A percentile compares a stretch with the other conserved stretches of the same genome.
phyloP scores from a whole-genome alignment of 2,888 invertebrate genomes.

The Anthophora plumipes region DNA sequence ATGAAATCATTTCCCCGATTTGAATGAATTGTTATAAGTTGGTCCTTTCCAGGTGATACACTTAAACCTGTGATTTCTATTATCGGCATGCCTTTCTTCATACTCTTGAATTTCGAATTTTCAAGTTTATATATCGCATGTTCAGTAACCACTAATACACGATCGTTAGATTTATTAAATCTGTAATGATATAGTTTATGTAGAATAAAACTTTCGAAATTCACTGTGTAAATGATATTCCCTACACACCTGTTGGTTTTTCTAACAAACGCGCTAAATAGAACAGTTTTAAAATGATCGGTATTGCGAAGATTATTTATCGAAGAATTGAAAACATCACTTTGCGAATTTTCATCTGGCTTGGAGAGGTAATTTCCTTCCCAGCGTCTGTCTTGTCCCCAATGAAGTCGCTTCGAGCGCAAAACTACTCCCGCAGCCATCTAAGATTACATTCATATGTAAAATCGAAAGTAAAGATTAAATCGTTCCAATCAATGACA shows the following conservation, averaged over 20 bases:
- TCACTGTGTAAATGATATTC: background rate
- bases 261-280: constrained; percentile 83
- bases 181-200: constrained; percentile 68
- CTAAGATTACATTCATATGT: constrained; percentile 70
- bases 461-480: background rate
- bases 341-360: constrained; percentile 89
- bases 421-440: constrained; percentile 91
- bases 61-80: constrained; percentile 94
- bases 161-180: constrained; percentile 92
- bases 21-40: constrained; percentile 94
- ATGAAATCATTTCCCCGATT: constrained; percentile 96
- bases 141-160: constrained; percentile 95
- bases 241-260: constrained; percentile 80
- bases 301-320: constrained; percentile 89
- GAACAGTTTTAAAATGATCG: constrained; percentile 87
- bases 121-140: constrained; percentile 94
- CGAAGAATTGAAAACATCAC: constrained; percentile 88
- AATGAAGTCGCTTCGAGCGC: constrained; percentile 88
- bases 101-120: constrained; percentile 92
- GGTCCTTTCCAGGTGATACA: constrained; percentile 94
- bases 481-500: background rate
- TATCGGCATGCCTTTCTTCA: constrained; percentile 93
- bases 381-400: constrained; percentile 93
- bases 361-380: constrained; percentile 92
- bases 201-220: background rate